These are phyloP conservation scores for Grapholita molesta DNA, from an alignment of 1,140 invertebrate genomes.

Conservation along the genomic window DNA sequence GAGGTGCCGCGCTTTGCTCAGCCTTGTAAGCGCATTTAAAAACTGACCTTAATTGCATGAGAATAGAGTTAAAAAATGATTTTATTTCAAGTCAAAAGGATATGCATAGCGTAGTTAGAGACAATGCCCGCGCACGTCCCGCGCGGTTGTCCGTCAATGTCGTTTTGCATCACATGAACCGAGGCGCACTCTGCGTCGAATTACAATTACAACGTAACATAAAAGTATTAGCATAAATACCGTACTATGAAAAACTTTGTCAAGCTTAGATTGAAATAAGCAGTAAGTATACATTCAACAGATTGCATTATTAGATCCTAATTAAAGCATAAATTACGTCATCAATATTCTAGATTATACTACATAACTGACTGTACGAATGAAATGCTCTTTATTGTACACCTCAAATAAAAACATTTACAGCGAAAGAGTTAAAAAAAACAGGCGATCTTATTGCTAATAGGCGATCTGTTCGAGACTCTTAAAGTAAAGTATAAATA, in stretches of 20 bases:
- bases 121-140: background rate
- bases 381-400: too few species aligned
- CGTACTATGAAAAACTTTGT: background rate
- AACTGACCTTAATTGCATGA: background rate
- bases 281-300: background rate
- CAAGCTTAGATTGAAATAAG: background rate
- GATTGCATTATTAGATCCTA: background rate
- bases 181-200: constrained; percentile 5
- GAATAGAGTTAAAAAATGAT: background rate
- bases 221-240: constrained; percentile 11
- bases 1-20: background rate
- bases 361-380: too few species aligned
- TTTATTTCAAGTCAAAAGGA: background rate
- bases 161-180: constrained; percentile 20
- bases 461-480: too few species aligned
- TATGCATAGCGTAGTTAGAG: background rate
- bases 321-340: too few species aligned
- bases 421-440: too few species aligned
- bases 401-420: too few species aligned
- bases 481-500: too few species aligned
- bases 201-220: constrained; percentile 19
- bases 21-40: background rate
- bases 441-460: too few species aligned
- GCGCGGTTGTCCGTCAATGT: constrained; percentile 16
- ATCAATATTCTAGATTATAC: too few species aligned